Percentiles rank a stretch among this genome's conserved stretches.
phyloP scores from a whole-genome alignment of 2,797 vertebrate genomes.

The Leptodactylus fallax region DNA sequence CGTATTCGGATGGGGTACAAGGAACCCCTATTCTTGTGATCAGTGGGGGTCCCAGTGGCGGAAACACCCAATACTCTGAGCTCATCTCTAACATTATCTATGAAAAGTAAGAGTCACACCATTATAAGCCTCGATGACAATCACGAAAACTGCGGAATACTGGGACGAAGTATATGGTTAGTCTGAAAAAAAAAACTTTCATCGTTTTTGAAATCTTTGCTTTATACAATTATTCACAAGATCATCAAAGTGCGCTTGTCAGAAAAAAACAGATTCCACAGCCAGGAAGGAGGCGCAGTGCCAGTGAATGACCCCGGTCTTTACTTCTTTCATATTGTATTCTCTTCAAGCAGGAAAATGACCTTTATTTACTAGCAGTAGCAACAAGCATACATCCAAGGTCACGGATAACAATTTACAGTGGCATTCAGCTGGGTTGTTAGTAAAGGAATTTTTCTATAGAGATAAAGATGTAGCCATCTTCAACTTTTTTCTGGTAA shows the following conservation, averaged over 20 bases:
- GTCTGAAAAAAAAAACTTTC: neutral
- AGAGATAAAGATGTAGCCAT: neutral
- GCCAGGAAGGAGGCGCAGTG: neutral
- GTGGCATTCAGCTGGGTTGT: neutral
- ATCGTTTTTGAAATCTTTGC: neutral
- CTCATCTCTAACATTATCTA: too few species aligned
- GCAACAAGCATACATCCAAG: neutral
- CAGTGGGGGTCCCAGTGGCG: too few species aligned
- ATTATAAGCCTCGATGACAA: neutral
- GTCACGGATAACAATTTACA: neutral
- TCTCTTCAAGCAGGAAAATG: neutral
- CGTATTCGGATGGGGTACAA: too few species aligned
- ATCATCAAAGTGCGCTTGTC: neutral
- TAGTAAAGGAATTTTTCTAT: neutral
- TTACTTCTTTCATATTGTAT: neutral
- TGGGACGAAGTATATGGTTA: neutral
- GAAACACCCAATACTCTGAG: too few species aligned
- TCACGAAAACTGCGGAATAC: neutral
- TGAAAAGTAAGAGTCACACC: too few species aligned
- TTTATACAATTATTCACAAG: neutral
- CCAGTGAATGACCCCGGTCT: neutral
- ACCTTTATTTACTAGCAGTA: neutral
- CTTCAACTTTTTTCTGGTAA: too few species aligned
- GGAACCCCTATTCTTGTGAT: too few species aligned
- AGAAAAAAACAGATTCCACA: neutral